Percentiles rank a stretch among this genome's conserved stretches.
These are phyloP conservation scores for Drosophila murphyi DNA, from an alignment of 1,140 invertebrate genomes.

Conservation along the genomic window DNA sequence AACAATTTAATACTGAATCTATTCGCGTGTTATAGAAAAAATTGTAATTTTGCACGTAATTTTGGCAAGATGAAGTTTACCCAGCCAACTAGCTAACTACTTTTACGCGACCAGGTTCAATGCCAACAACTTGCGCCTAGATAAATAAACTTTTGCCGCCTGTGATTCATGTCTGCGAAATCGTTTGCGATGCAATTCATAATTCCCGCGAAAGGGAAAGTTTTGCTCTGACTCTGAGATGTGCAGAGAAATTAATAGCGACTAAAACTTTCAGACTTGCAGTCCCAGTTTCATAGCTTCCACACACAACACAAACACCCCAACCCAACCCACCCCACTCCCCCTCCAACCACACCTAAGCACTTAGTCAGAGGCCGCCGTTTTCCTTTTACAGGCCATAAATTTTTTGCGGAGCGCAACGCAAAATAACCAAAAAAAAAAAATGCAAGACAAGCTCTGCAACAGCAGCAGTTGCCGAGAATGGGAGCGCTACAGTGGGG, in stretches of 20 bases:
- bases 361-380: constrained; percentile 45
- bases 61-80: too few relatives aligned
- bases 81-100: too few relatives aligned
- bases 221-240: background rate
- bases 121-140: background rate
- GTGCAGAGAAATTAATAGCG: constrained; percentile 68
- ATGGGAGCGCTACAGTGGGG: background rate
- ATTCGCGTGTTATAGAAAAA: too few relatives aligned
- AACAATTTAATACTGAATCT: too few relatives aligned
- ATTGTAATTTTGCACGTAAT: too few relatives aligned
- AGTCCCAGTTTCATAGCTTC: constrained; percentile 2
- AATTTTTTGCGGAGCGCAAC: constrained; percentile 71
- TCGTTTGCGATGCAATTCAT: constrained; percentile 55
- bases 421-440: constrained; percentile 73
- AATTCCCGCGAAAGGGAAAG: constrained; percentile 49
- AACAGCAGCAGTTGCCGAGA: constrained; percentile 16
- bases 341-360: background rate
- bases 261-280: constrained; percentile 68
- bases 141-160: constrained; percentile 1
- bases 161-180: constrained; percentile 7
- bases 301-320: too few relatives aligned
- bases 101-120: background rate
- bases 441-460: constrained; percentile 71
- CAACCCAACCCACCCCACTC: background rate
- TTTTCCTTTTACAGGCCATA: constrained; percentile 65